Evolutionary conservation across 1,140 invertebrate genomes (phyloP).

Genomic region (Leptoteleia sp.): DNA sequence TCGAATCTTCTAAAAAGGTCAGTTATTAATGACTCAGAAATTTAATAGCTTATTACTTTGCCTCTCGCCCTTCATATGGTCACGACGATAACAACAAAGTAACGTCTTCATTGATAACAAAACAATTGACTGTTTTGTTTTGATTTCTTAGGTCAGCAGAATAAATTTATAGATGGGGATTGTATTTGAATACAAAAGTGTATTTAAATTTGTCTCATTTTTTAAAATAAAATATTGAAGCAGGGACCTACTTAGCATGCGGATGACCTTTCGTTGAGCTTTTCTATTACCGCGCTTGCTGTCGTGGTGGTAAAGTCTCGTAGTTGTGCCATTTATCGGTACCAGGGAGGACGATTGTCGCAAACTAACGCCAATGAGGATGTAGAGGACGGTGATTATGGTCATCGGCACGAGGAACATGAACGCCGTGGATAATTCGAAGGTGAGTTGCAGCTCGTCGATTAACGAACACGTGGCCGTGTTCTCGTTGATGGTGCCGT

Average conservation of each 20-base stretch:
- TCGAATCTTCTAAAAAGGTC: no score
- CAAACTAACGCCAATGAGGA: conserved; percentile 90
- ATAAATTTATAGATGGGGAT: no score
- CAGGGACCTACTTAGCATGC: conserved; percentile 87
- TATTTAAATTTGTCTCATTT: no score
- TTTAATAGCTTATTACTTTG: no score
- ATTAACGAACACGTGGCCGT: conserved; percentile 83
- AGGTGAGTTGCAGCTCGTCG: conserved; percentile 86
- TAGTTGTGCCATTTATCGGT: conserved; percentile 74
- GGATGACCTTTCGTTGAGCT: conserved; percentile 84
- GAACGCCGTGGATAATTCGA: conserved; percentile 90
- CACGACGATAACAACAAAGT: no score
- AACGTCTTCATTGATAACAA: no score
- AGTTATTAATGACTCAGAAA: no score
- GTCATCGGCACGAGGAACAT: conserved; percentile 94
- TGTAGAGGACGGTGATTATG: conserved; percentile 91
- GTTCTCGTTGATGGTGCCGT: conserved; percentile 78
- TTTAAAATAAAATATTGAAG: no score
- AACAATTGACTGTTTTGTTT: no score
- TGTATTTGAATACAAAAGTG: no score
- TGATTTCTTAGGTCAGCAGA: no score
- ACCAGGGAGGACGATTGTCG: conserved; percentile 84
- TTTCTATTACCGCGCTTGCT: conserved; percentile 67
- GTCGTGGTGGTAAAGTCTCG: conserved; percentile 69
- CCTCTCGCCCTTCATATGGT: no score